Base-by-base conservation (phyloP, 2,797 vertebrate genomes). In the Chloroceryle inda region DNA sequence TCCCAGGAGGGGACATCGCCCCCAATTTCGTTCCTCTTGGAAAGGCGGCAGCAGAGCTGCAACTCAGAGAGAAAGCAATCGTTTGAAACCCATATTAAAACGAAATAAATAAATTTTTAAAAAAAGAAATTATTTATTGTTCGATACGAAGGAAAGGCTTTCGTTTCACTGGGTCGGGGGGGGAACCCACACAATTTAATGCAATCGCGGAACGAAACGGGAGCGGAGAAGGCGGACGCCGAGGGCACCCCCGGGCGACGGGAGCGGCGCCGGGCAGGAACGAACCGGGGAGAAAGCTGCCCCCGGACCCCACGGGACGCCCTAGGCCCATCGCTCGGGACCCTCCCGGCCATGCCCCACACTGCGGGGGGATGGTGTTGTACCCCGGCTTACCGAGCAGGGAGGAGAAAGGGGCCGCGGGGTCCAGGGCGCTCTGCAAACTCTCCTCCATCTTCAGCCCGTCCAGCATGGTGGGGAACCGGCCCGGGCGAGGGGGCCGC, bases 401-500 rank as follows among this genome's bases (percentile, higher is more conserved):
- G 8, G 98, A 97, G 88, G 98, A 97, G 88, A 98, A 97, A 3
- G 98, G 91, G n/a, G 92, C 89, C 8, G 98, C 94, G 21, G 97
- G 94, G 49, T 98, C 97, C 55, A 96, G 96, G 85, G 97, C 97
- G 80, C 79, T 97, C 80, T 97, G 98, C 76, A 98, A 98, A 89
- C 90, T 98, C 89, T 98, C 98, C 76, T 98, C 98, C 98, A 98
- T 98, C 91, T 97, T 98, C 92, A 97, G 69, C 80, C 98, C 97
- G 96, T 98, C 98, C 96, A 98, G 93, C 98, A 98, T 98, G 86
- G 85, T 98, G 89, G 33, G 76, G 72, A 98, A 98, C 92, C 83
- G 90, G 74, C 69, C 33, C 50, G 62, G 83, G 74, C 61, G 64
- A 91, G 50, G 78, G 50, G 82, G 35, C 71, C 76, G 33, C 68